Evolutionary conservation across 2,113 vertebrate genomes (phyloP).

Genomic region (Sardina pilchardus): DNA sequence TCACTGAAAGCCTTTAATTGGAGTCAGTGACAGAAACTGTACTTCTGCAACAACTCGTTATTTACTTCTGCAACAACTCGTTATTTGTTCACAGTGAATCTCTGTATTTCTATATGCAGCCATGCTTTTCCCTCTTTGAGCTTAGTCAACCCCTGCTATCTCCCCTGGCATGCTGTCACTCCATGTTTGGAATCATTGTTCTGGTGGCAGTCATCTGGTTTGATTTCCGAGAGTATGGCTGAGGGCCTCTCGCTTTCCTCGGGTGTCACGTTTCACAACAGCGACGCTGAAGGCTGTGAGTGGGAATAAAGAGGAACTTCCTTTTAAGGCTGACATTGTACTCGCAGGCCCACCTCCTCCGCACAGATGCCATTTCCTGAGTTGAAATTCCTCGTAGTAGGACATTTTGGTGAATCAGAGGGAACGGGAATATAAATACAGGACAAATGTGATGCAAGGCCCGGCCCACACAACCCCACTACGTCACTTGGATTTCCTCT

Average conservation of each 20-base stretch:
- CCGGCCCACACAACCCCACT: constrained; percentile 29
- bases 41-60: not conserved
- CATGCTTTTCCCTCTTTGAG: not conserved
- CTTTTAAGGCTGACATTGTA: constrained; percentile 52
- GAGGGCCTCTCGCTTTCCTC: not conserved
- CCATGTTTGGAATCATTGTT: not conserved
- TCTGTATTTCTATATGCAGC: not conserved
- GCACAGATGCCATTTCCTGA: constrained; percentile 45
- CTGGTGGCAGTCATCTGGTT: constrained; percentile 6
- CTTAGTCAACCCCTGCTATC: not conserved
- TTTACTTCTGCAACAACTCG: not conserved
- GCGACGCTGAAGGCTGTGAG: constrained; percentile 22
- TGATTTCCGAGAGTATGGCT: not conserved
- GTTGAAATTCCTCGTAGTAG: constrained; percentile 44
- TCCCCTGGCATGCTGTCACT: not conserved
- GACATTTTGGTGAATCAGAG: constrained; percentile 44
- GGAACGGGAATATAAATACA: constrained; percentile 46
- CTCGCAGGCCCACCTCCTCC: constrained; percentile 28
- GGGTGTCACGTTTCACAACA: constrained; percentile 55
- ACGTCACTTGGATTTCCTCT: constrained; percentile 49
- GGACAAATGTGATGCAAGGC: constrained; percentile 42
- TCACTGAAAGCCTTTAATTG: not conserved
- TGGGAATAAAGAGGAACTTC: constrained; percentile 45
- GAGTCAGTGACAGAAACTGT: not conserved
- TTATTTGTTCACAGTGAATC: not conserved